These are phyloP conservation scores for Tamias sibiricus DNA, from an alignment of 2,113 vertebrate genomes.

Conservation along the genomic window DNA sequence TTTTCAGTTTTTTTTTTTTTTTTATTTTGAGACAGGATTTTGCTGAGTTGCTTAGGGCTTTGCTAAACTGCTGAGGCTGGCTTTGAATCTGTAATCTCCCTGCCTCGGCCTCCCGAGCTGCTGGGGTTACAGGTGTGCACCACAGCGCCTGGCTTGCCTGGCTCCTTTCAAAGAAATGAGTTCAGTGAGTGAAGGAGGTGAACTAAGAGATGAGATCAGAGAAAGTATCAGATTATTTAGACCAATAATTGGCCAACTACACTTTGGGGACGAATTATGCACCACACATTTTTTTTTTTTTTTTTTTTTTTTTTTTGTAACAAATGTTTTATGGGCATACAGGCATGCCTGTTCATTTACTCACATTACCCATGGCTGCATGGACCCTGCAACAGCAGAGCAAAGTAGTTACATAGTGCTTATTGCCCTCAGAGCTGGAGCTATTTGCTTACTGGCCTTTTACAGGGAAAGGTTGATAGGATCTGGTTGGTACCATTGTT, in stretches of 20 bases:
- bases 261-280: not conserved
- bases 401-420: accelerated
- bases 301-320: too few species aligned
- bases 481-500: not conserved
- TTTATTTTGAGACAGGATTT: too few species aligned
- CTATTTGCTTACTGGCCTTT: not conserved
- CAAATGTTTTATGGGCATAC: not conserved
- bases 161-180: not conserved
- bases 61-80: too few species aligned
- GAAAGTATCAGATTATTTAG: not conserved
- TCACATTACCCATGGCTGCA: not conserved
- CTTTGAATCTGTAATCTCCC: too few species aligned
- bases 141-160: too few species aligned
- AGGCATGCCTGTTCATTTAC: not conserved
- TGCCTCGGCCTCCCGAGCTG: too few species aligned
- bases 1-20: too few species aligned
- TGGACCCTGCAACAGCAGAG: not conserved
- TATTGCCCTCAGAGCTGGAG: not conserved
- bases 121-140: too few species aligned
- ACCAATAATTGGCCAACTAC: not conserved
- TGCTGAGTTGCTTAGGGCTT: too few species aligned
- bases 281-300: too few species aligned
- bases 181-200: not conserved
- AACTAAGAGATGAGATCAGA: not conserved
- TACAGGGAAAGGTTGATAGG: not conserved